Evolutionary conservation across 2,797 vertebrate species (phyloP), one percentile per base, ranked within the genome.

Genomic region (Valencia hispanica): DNA sequence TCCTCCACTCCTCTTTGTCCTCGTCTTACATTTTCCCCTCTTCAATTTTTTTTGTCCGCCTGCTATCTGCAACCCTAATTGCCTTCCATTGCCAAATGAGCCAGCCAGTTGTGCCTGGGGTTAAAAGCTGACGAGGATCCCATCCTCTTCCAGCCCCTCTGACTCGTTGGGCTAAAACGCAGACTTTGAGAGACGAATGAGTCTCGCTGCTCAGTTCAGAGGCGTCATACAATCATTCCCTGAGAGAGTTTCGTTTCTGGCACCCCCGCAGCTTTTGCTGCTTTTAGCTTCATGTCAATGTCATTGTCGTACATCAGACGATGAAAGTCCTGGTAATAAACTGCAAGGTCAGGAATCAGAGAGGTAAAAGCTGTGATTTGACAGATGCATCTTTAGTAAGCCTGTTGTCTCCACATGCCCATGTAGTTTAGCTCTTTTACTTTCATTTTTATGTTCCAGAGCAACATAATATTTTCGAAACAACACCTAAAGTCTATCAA

Each of bases 81-180:
- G 89, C 80, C 84, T 89, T 70, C 70, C 86, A 83, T 79, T 86
- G 84, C 86, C 87, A 89, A 94, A 91, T 82, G 85, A 91, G 88
- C 84, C 87, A 72, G 86, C 89, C 79, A 41, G 84, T 84, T 87
- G 83, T 59, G 87, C 89, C 89, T 81, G 79, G 68, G 83, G 92
- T 90, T 79, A 87, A 83, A 88, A 78, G 80, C 89, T 85, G 91
- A 91, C 84, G 84, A 92, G 84, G 59, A 84, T 69, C 51, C 78
- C 53, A 73, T 78, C 78, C 83, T 65, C 41, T 87, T 73, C 74
- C 32, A 48, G 53, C 57, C 75, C 72, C 78, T 78, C 75, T 50
- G 20, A 78, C 82, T 81, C 68, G n/a, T 43, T 15, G 53, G 68
- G 81, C 59, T 73, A 17, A 80, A 89, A 87, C 80, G 79, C 81